phyloP scores from a whole-genome alignment of 2,113 vertebrate genomes.

The Thamnaconus septentrionalis region DNA sequence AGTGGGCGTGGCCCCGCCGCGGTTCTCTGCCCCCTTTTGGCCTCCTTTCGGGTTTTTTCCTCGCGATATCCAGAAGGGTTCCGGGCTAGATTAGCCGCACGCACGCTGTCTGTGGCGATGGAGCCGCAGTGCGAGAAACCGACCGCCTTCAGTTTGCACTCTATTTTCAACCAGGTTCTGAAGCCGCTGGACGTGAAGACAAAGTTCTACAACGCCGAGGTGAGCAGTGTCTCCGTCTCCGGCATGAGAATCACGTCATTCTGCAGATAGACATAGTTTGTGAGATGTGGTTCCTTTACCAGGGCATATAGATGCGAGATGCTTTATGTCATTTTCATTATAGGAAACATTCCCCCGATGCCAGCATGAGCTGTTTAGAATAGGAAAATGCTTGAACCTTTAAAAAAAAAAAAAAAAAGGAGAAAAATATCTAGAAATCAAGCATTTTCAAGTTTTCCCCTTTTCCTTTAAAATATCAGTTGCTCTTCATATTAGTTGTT shows the following conservation, averaged over 20 bases:
- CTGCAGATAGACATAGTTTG: conserved; percentile 11
- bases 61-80: too few relatives aligned
- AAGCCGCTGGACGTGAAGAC: conserved; percentile 99
- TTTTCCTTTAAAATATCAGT: conserved; percentile 46
- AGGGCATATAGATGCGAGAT: conserved; percentile 11
- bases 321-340: conserved; percentile 34
- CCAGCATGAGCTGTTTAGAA: conserved; percentile 20
- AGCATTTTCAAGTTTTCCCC: background rate
- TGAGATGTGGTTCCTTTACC: conserved; percentile 16
- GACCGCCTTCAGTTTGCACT: conserved; percentile 68
- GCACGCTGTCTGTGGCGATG: conserved; percentile 13
- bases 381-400: conserved; percentile 35
- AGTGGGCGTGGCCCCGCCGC: conserved; percentile 34
- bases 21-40: background rate
- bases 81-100: too few relatives aligned
- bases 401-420: background rate
- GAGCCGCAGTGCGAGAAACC: conserved; percentile 56
- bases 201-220: conserved; percentile 99
- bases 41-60: background rate
- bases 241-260: background rate
- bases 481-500: conserved; percentile 33
- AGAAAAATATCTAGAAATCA: too few relatives aligned
- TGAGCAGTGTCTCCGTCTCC: conserved; percentile 57
- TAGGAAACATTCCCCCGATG: conserved; percentile 18
- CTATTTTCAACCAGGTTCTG: conserved; percentile 89